Evolutionary conservation across 2,113 vertebrate genomes (phyloP).

Genomic region (Tenebrosternarchus preto): DNA sequence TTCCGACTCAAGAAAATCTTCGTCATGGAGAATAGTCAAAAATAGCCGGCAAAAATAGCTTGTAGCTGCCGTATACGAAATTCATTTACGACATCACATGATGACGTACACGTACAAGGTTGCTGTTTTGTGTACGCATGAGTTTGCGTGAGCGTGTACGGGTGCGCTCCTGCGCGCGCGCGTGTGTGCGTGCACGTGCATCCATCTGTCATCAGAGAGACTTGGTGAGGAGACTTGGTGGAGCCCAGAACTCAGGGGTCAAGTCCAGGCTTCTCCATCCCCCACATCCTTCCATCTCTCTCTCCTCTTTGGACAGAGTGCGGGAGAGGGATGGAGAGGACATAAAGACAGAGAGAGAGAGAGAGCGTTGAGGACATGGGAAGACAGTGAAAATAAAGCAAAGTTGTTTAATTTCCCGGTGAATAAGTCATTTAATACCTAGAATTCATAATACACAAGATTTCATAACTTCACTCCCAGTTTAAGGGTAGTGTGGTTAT

Average conservation of each 20-base stretch:
- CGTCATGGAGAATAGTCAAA: slow-evolving; percentile 19
- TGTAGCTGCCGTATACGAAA: slow-evolving; percentile 43
- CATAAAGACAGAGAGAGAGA: neutral
- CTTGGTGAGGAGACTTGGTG: slow-evolving; percentile 74
- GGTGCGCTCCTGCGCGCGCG: slow-evolving; percentile 49
- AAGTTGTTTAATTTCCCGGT: no score
- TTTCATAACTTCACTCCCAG: slow-evolving; percentile 11
- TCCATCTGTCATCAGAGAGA: slow-evolving; percentile 66
- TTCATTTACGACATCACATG: slow-evolving; percentile 42
- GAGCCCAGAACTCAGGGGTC: slow-evolving; percentile 83
- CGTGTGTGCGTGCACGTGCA: slow-evolving; percentile 51
- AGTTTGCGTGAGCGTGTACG: slow-evolving; percentile 50
- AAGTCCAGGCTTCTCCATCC: slow-evolving; percentile 80
- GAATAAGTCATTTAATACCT: no score
- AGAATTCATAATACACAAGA: no score
- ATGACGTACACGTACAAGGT: slow-evolving; percentile 42
- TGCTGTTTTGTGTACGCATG: slow-evolving; percentile 45
- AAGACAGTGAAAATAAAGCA: neutral
- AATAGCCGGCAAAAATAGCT: slow-evolving; percentile 30
- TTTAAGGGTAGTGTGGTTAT: neutral
- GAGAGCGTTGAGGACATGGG: neutral
- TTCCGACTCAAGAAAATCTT: neutral
- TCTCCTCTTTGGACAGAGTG: slow-evolving; percentile 42
- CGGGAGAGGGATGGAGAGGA: slow-evolving; percentile 50
- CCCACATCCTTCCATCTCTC: slow-evolving; percentile 20